Percentiles rank a stretch among this genome's conserved stretches.
phyloP scores from a whole-genome alignment of 2,888 invertebrate genomes.

The Galeopsomyia nigrocyanea region DNA sequence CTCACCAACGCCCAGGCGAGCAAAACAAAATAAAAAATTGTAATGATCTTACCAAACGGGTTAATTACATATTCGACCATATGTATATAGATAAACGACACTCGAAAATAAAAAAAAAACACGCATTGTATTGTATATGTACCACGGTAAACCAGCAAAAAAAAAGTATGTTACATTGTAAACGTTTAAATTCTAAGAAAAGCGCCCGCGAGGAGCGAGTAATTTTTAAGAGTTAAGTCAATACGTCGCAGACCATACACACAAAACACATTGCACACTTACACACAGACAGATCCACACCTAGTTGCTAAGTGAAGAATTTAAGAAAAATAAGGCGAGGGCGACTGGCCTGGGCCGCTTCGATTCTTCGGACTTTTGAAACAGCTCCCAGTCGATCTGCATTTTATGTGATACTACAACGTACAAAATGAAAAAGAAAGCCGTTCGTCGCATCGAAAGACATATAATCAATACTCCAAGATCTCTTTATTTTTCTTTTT shows the following conservation, averaged over 20 bases:
- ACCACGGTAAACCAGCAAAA: conserved; percentile 50
- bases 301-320: conserved; percentile 4
- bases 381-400: conserved; percentile 58
- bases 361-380: conserved; percentile 44
- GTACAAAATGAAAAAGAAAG: conserved; percentile 59
- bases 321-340: conserved; percentile 35
- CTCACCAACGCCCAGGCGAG: conserved; percentile 40
- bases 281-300: too few relatives aligned
- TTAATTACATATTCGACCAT: conserved; percentile 31
- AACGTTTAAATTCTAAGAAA: conserved; percentile 12
- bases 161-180: conserved; percentile 29
- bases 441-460: conserved; percentile 38
- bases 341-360: conserved; percentile 42
- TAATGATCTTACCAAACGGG: not conserved
- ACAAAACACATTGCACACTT: too few relatives aligned
- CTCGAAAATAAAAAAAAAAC: conserved; percentile 20
- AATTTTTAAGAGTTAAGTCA: conserved; percentile 45
- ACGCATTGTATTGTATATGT: conserved; percentile 53
- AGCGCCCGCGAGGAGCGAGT: conserved; percentile 18
- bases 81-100: conserved; percentile 9
- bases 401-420: conserved; percentile 67
- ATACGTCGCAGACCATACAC: conserved; percentile 12
- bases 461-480: conserved; percentile 11
- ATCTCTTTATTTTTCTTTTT: conserved; percentile 19
- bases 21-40: conserved; percentile 8